Evolutionary conservation across 2,888 invertebrate genomes (phyloP).

Genomic region (Watsonalla binaria): DNA sequence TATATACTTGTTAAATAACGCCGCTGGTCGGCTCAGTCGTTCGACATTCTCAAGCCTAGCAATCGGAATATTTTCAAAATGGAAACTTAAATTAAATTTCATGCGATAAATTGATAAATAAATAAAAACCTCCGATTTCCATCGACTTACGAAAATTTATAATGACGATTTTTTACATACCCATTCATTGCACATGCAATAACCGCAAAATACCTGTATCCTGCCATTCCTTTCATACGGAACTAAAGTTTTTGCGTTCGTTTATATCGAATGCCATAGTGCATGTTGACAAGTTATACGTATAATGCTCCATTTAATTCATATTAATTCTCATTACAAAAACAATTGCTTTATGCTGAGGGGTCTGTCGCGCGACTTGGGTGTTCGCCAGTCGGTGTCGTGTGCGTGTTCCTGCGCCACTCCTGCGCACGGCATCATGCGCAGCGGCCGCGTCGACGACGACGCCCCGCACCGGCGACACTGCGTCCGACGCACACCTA

Average conservation of each 20-base stretch:
- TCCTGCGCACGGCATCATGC: conserved; percentile 52
- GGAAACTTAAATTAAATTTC: too few relatives aligned
- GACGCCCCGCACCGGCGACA: conserved; percentile 59
- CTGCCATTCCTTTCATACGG: background rate
- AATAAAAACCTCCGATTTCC: background rate
- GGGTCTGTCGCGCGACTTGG: conserved; percentile 60
- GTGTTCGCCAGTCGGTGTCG: conserved; percentile 26
- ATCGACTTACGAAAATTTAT: background rate
- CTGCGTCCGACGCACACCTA: conserved; percentile 46
- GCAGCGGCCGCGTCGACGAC: conserved; percentile 55
- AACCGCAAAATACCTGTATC: conserved; percentile 1
- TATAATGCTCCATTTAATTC: background rate
- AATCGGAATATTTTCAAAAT: too few relatives aligned
- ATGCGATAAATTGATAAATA: too few relatives aligned
- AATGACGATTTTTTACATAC: background rate
- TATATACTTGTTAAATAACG: background rate
- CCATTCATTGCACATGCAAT: background rate
- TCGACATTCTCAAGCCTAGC: background rate
- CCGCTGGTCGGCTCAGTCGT: background rate
- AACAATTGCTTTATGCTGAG: conserved; percentile 62
- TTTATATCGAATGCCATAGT: background rate
- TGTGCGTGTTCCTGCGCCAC: conserved; percentile 32
- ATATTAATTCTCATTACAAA: conserved; percentile 26
- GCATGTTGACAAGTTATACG: background rate
- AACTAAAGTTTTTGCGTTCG: background rate